These are phyloP conservation scores for Sinotaia quadrata DNA, from an alignment of 2,888 invertebrate species.

Conservation along the genomic window DNA sequence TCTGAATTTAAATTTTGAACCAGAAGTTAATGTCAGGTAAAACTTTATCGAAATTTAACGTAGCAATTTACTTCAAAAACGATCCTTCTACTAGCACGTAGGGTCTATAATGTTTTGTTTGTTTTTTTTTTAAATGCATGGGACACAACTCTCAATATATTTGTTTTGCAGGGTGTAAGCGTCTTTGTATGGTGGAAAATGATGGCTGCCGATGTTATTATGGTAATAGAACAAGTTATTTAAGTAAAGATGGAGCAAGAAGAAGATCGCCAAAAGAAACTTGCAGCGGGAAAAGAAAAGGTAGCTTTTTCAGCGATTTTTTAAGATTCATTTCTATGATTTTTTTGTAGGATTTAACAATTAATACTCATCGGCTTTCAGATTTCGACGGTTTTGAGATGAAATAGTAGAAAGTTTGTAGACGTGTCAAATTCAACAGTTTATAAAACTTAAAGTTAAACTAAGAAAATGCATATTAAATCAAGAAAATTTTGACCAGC, in stretches of 20 bases:
- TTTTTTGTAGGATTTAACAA: neutral
- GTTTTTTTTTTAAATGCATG: too few relatives aligned
- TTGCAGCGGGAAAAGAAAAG: slow-evolving; percentile 60
- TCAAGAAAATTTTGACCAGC: too few relatives aligned
- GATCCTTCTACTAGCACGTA: too few relatives aligned
- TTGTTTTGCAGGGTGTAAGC: too few relatives aligned
- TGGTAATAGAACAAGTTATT: slow-evolving; percentile 7
- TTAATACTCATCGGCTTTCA: neutral
- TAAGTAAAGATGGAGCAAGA: slow-evolving; percentile 42
- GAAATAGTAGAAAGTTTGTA: neutral
- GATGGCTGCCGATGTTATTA: slow-evolving; percentile 39
- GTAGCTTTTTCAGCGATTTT: slow-evolving; percentile 33
- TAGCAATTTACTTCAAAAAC: too few relatives aligned
- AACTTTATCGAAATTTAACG: too few relatives aligned
- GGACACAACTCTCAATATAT: too few relatives aligned
- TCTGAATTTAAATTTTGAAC: too few relatives aligned
- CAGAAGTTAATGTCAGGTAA: too few relatives aligned
- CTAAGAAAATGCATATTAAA: neutral
- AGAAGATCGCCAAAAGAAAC: slow-evolving; percentile 53
- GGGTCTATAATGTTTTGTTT: too few relatives aligned
- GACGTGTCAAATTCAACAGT: neutral
- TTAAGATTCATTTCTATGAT: neutral
- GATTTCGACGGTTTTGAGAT: neutral
- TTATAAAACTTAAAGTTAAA: neutral
- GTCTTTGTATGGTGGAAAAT: too few relatives aligned